Conservation (phyloP, 2,113 vertebrate species). For the Periophthalmodon schlosseri region DNA sequence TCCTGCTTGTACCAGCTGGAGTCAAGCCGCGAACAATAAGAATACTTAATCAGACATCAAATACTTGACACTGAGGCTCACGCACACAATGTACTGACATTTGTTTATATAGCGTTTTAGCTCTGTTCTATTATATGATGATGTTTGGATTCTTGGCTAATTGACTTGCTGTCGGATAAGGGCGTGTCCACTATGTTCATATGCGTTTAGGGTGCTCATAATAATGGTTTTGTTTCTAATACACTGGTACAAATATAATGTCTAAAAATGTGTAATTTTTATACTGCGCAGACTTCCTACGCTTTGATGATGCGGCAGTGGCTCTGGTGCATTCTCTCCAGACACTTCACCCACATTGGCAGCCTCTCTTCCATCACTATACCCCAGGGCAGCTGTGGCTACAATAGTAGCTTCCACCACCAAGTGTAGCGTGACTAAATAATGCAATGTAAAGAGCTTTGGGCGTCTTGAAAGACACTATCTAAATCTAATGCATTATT, state of each 20-base stretch:
- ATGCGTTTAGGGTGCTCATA: background rate
- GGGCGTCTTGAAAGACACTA: too few species aligned
- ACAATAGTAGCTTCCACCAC: too few species aligned
- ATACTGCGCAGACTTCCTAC: background rate
- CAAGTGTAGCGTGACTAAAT: too few species aligned
- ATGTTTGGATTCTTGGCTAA: background rate
- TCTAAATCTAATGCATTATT: too few species aligned
- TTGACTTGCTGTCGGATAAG: background rate
- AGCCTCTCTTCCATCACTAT: too few species aligned
- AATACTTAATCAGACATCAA: constrained; percentile 73
- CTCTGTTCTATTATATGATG: constrained; percentile 17
- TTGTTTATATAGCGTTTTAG: constrained; percentile 13
- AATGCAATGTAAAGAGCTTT: too few species aligned
- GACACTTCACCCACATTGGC: too few species aligned
- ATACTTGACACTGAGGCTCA: constrained; percentile 43
- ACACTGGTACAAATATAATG: background rate
- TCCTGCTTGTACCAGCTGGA: constrained; percentile 54
- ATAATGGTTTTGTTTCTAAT: background rate
- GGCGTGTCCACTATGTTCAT: background rate
- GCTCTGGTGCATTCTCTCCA: too few species aligned
- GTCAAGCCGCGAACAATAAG: constrained; percentile 65
- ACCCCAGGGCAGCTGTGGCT: too few species aligned
- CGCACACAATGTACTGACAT: background rate
- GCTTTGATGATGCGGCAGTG: background rate
- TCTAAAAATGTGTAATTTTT: background rate